Percentiles rank a stretch among this genome's conserved stretches.
These are phyloP conservation scores for Prionailurus viverrinus DNA, from an alignment of 2,113 vertebrate genomes.

Conservation along the genomic window DNA sequence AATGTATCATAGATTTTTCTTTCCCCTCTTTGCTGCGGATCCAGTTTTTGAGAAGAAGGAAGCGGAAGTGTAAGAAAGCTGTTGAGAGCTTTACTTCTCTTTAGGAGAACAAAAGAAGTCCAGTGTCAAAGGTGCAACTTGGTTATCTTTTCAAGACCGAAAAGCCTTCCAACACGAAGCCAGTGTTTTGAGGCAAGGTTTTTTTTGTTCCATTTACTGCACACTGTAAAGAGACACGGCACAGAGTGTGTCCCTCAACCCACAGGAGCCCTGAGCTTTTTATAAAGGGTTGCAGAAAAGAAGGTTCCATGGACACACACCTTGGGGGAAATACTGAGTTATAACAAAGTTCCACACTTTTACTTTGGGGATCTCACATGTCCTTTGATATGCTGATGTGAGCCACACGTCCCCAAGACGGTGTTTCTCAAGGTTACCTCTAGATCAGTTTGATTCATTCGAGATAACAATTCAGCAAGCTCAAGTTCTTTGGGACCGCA, in stretches of 20 bases:
- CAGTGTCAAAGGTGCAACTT: background rate
- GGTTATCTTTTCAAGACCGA: conserved; percentile 24
- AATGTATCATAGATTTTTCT: conserved; percentile 1
- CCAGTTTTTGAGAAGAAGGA: conserved; percentile 10
- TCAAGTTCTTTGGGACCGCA: background rate
- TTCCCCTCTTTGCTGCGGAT: background rate
- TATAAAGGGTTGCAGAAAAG: background rate
- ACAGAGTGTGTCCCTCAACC: background rate
- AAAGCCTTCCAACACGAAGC: conserved; percentile 3
- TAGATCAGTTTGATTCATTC: background rate
- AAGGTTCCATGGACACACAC: background rate
- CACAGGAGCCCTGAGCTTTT: background rate
- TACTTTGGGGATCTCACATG: background rate
- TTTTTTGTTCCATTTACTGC: background rate
- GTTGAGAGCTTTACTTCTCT: conserved; percentile 20
- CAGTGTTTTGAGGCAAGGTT: background rate
- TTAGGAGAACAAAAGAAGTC: conserved; percentile 11
- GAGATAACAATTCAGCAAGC: background rate
- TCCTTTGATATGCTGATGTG: background rate
- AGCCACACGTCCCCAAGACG: background rate
- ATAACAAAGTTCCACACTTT: background rate
- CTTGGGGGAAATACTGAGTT: conserved; percentile 18
- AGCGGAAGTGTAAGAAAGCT: background rate
- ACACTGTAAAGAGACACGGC: background rate
- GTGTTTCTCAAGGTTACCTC: conserved; percentile 3